A percentile compares a stretch with the other conserved stretches of the same genome.
These are phyloP conservation scores for Corythornis madagascariensis DNA, from an alignment of 2,113 vertebrate genomes.

Conservation along the genomic window DNA sequence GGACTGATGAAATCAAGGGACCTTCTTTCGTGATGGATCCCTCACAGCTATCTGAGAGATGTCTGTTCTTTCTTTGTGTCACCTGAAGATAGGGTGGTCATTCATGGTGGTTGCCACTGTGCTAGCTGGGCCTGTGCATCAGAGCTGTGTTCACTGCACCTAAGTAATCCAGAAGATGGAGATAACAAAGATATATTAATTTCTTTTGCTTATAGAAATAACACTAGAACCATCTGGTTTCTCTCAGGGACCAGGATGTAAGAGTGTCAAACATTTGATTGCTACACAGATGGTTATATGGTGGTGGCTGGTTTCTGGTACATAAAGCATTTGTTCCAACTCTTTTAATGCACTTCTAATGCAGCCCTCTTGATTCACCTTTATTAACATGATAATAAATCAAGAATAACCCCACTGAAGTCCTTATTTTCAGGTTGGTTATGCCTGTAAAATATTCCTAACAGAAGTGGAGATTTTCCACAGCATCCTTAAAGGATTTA, in stretches of 20 bases:
- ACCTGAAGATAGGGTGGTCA: neutral
- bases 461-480: neutral
- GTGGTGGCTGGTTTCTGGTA: neutral
- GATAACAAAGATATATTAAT: neutral
- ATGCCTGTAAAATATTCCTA: neutral
- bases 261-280: neutral
- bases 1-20: neutral
- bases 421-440: neutral
- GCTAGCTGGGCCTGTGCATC: neutral
- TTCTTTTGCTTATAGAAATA: neutral
- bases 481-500: neutral
- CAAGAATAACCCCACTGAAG: neutral
- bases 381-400: neutral
- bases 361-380: neutral
- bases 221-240: neutral
- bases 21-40: neutral
- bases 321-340: neutral
- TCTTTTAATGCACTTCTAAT: neutral
- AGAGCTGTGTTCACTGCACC: neutral
- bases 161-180: neutral
- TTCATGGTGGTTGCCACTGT: neutral
- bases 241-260: neutral
- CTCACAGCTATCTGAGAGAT: neutral
- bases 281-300: neutral
- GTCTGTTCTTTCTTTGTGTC: neutral